Base-by-base conservation (phyloP, 2,797 vertebrate genomes). In the Propithecus perrieri region DNA sequence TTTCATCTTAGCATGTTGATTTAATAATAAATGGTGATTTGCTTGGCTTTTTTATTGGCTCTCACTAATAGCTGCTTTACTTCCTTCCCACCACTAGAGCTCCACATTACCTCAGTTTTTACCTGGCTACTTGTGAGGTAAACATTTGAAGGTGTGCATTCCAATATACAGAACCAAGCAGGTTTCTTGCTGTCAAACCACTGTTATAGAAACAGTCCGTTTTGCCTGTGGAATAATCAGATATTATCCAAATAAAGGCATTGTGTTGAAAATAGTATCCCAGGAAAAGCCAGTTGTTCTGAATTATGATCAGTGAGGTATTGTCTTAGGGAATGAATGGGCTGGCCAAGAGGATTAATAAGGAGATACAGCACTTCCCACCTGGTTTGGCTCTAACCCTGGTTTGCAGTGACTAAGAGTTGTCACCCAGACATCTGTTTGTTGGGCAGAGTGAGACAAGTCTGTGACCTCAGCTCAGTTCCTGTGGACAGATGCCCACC, bases 71-170 rank as follows among this genome's bases (percentile, higher is more conserved):
- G 55, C 84, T 99, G 98, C 96, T 97, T 98, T 99, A 96, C 98
- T 98, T 97, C 95, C 63, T 90, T 89, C 4, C 96, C 93, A 85
- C 98, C 98, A 98, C 98, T 98, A 98, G 99, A 98, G 98, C 98
- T 98, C 98, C 97, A 98, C 98, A 98, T 98, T 74, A 98, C 97
- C 98, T 98, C 98, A 98, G 83, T 97, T 98, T 98, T 98, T 97
- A 97, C 97, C 91, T 97, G 97, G 95, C 88, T 95, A 46, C 71
- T 94, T 88, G 85, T 0, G 8, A 84, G 91, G 91, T 61, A 76
- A 89, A 20, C 20, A 48, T 71, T 78, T 59, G 63, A 94, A 96
- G 78, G 87, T 94, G 43, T 80, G 57, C 20, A 1, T 89, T 80
- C 85, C 55, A 84, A 69, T 30, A 53, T 67, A 41, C 4, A 53